phyloP scores from a whole-genome alignment of 1,140 invertebrate species.

The Cylas formicarius region DNA sequence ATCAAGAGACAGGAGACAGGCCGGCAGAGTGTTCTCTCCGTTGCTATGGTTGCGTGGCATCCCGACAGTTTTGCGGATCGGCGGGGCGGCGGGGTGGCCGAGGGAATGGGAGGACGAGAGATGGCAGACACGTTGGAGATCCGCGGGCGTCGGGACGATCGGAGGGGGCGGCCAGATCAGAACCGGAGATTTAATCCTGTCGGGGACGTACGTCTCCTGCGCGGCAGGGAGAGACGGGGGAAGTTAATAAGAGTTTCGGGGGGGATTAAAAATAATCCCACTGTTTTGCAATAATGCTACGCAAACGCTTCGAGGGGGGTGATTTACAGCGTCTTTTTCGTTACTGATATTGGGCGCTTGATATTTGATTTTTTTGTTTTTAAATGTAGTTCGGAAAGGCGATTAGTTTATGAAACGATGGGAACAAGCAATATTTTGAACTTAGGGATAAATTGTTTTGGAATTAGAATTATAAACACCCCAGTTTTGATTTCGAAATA shows the following conservation, averaged over 20 bases:
- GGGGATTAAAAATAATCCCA: constrained; percentile 44
- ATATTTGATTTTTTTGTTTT: no score
- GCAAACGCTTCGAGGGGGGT: constrained; percentile 21
- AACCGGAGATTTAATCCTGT: constrained; percentile 43
- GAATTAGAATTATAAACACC: no score
- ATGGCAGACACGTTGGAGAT: constrained; percentile 4
- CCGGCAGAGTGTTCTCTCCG: constrained; percentile 39
- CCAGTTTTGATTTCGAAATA: no score
- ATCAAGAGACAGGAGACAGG: constrained; percentile 45
- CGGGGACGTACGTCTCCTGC: constrained; percentile 30
- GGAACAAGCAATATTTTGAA: no score
- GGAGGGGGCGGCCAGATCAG: constrained; percentile 30
- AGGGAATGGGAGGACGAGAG: constrained; percentile 7
- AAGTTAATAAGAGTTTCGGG: constrained; percentile 43
- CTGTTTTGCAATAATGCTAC: constrained; percentile 43
- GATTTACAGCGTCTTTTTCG: constrained; percentile 19
- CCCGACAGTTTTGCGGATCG: constrained; percentile 38
- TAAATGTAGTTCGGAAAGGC: no score
- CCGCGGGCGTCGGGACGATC: background rate
- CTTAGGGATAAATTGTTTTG: no score
- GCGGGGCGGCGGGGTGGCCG: constrained; percentile 19
- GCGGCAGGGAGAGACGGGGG: constrained; percentile 32
- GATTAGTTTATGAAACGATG: no score
- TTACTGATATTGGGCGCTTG: no score
- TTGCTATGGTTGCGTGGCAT: constrained; percentile 43